These are phyloP conservation scores for Chrysogorgia sp. DNA, from an alignment of 92 coral and sea anemone species.

Conservation along the genomic window DNA sequence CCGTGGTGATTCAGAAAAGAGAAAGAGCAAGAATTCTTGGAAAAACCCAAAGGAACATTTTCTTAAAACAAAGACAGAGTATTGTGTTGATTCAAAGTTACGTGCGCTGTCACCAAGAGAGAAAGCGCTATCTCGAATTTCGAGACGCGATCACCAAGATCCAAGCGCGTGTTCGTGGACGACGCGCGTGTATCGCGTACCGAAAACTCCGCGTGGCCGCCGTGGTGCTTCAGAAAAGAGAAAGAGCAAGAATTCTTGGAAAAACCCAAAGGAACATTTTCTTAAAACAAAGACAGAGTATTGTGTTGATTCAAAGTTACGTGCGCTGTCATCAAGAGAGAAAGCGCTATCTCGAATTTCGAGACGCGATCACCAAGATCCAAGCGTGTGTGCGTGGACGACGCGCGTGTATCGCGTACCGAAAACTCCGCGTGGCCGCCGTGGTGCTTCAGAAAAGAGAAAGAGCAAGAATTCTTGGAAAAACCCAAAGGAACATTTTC, in stretches of 20 bases:
- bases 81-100: conserved; percentile 65
- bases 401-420: no score
- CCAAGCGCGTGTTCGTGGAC: conserved; percentile 65
- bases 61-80: conserved; percentile 50
- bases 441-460: no score
- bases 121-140: conserved; percentile 40
- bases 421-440: no score
- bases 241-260: conserved; percentile 59
- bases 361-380: no score
- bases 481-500: no score
- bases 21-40: conserved; percentile 61
- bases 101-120: conserved; percentile 58
- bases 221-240: conserved; percentile 58
- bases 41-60: conserved; percentile 42
- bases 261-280: conserved; percentile 26
- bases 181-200: conserved; percentile 23
- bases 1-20: conserved; percentile 58
- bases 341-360: no score
- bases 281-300: no score
- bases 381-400: no score
- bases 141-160: conserved; percentile 48
- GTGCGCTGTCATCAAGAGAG: no score
- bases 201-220: conserved; percentile 55
- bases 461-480: no score
- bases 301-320: no score